A percentile compares a stretch with the other conserved stretches of the same genome.
These are phyloP conservation scores for Clitarchus hookeri DNA, from an alignment of 2,888 invertebrate genomes.

Conservation along the genomic window DNA sequence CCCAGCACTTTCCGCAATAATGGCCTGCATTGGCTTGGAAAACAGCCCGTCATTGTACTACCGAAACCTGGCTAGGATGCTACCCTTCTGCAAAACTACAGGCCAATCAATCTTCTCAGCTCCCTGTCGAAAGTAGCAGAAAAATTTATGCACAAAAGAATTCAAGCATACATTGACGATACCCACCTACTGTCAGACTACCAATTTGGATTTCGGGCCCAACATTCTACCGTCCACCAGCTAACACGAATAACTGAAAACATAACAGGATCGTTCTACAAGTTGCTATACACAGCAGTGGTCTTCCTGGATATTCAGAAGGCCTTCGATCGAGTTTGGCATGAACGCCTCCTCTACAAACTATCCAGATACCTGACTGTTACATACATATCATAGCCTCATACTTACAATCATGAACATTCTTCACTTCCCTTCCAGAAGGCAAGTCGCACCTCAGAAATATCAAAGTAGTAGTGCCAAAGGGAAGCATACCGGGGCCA, in stretches of 20 bases:
- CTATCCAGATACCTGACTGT: slow-evolving; percentile 27
- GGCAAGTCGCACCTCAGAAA: not conserved
- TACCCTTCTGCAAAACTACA: not conserved
- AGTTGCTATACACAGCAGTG: not conserved
- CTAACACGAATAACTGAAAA: slow-evolving; percentile 15
- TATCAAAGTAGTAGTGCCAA: slow-evolving; percentile 25
- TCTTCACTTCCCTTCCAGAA: not conserved
- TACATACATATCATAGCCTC: not conserved
- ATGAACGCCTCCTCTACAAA: slow-evolving; percentile 30
- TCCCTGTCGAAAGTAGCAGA: slow-evolving; percentile 45
- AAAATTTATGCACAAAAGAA: slow-evolving; percentile 36
- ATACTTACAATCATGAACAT: not conserved
- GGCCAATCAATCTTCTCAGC: slow-evolving; percentile 28
- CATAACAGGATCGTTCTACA: not conserved
- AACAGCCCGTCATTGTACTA: not conserved
- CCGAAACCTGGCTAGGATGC: not conserved
- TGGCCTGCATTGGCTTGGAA: not conserved
- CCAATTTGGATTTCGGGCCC: slow-evolving; percentile 29
- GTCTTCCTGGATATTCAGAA: slow-evolving; percentile 29
- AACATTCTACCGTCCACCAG: slow-evolving; percentile 27
- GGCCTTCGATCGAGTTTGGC: slow-evolving; percentile 30
- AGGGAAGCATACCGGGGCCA: slow-evolving; percentile 28
- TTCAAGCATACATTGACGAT: slow-evolving; percentile 39
- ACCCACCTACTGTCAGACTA: slow-evolving; percentile 28
- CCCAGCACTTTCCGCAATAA: not conserved